These are phyloP conservation scores for Coelopa frigida DNA, from an alignment of 1,140 invertebrate species.

Conservation along the genomic window DNA sequence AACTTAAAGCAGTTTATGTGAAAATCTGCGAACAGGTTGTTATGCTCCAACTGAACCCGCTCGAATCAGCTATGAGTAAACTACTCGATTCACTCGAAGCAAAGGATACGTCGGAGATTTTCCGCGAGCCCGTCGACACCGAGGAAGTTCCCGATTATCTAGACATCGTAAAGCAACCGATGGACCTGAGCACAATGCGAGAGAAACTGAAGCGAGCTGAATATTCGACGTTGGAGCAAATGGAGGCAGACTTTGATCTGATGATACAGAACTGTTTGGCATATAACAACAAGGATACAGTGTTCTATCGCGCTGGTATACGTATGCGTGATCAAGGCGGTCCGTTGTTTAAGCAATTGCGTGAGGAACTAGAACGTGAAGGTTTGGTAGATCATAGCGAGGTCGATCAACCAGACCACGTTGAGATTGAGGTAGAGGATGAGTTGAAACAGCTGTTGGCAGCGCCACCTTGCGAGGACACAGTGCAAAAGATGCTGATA, in stretches of 20 bases:
- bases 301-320: slow-evolving; percentile 73
- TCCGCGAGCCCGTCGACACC: slow-evolving; percentile 85
- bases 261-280: slow-evolving; percentile 93
- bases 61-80: slow-evolving; percentile 67
- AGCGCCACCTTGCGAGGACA: slow-evolving; percentile 39
- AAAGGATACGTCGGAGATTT: slow-evolving; percentile 80
- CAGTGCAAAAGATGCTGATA: slow-evolving; percentile 50
- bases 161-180: slow-evolving; percentile 85
- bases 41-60: slow-evolving; percentile 72
- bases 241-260: slow-evolving; percentile 84
- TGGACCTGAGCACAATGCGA: slow-evolving; percentile 93
- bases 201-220: slow-evolving; percentile 67
- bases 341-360: slow-evolving; percentile 65
- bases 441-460: slow-evolving; percentile 46
- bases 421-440: slow-evolving; percentile 48
- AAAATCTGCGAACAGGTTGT: slow-evolving; percentile 73
- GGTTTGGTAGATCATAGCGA: slow-evolving; percentile 45
- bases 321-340: slow-evolving; percentile 81
- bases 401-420: slow-evolving; percentile 41
- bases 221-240: slow-evolving; percentile 70
- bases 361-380: slow-evolving; percentile 63
- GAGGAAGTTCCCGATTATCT: slow-evolving; percentile 89
- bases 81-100: slow-evolving; percentile 69
- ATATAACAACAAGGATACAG: slow-evolving; percentile 92
- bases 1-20: slow-evolving; percentile 83